Conservation (phyloP, 37 sponge, comb jelly and placozoan genomes). For the Ephydatia muelleri region DNA sequence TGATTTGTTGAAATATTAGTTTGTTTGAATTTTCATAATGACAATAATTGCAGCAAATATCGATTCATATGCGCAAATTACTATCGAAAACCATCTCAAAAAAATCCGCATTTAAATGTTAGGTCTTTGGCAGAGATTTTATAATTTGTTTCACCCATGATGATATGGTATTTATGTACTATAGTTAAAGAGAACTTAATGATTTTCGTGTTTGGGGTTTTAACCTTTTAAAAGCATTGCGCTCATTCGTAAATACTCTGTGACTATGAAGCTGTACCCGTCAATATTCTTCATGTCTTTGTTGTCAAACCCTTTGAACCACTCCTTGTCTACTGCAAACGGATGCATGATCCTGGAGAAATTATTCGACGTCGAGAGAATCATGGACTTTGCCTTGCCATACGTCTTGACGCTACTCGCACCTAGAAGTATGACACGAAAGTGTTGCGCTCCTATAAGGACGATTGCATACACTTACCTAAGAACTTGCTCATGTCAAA, state of each 20-base stretch:
- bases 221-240: too few relatives aligned
- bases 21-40: too few relatives aligned
- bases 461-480: background rate
- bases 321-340: slow-evolving; percentile 29
- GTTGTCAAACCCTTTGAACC: slow-evolving; percentile 10
- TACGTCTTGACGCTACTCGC: background rate
- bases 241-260: too few relatives aligned
- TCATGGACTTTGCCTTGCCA: background rate
- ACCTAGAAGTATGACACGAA: background rate
- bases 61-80: background rate
- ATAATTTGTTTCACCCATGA: too few relatives aligned
- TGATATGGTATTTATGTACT: too few relatives aligned
- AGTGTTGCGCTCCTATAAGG: background rate
- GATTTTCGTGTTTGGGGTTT: too few relatives aligned
- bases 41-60: too few relatives aligned
- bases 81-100: too few relatives aligned
- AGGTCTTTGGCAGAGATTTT: too few relatives aligned
- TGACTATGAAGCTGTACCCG: slow-evolving; percentile 2
- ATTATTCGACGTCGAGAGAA: slow-evolving; percentile 17
- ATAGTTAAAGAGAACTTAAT: too few relatives aligned
- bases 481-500: slow-evolving; percentile 37
- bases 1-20: too few relatives aligned
- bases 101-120: too few relatives aligned
- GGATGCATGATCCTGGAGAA: slow-evolving; percentile 28
- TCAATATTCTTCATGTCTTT: slow-evolving; percentile 27